Base-by-base conservation (phyloP, 23 tunicate species). In the Trididemnum clinides region DNA sequence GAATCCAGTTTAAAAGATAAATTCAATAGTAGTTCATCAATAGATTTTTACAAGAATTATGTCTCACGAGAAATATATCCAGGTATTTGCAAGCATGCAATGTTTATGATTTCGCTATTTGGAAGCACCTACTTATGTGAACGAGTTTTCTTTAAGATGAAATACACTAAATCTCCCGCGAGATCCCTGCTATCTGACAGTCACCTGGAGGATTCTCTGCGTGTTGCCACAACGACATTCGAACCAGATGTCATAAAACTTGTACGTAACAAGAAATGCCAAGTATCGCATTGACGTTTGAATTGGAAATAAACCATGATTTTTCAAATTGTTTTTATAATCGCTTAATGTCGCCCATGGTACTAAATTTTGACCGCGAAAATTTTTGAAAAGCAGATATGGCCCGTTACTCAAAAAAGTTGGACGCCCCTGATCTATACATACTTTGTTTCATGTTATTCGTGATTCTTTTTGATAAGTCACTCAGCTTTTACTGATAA, bases 21-120 rank as follows among this genome's bases (percentile, higher is more conserved):
- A 66, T 66, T 66, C 75, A 66, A 66, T 66, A 66, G 75, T 66
- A 66, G 37, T 66, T 66, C 75, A 66, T 66, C 31, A 66, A 10
- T 66, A 66, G 75, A 66, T 66, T 66, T 66, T 66, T 66, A 66
- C 75, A 28, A 66, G 75, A 66, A 66, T 66, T 66, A 66, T 66
- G 75, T 66, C 36, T 66, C 75, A 66, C 75, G 75, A 66, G 75
- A 66, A 66, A 64, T 77, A 86, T 35, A 81, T 79, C 90, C 50
- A 80, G 33, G 29, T 37, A 37, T 39, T 39, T 39, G 57, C 75
- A 66, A 66, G 37, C 75, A 66, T 66, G 75, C 75, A 32, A 28
- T 66, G 57, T 39, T 73, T 37, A 73, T 73, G 75, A 66, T 66
- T 29, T 66, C 75, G 75, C 75, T 66, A 66, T 66, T 66, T 66